phyloP scores from a whole-genome alignment of 2,113 vertebrate genomes.

The Dipodomys stephensi region DNA sequence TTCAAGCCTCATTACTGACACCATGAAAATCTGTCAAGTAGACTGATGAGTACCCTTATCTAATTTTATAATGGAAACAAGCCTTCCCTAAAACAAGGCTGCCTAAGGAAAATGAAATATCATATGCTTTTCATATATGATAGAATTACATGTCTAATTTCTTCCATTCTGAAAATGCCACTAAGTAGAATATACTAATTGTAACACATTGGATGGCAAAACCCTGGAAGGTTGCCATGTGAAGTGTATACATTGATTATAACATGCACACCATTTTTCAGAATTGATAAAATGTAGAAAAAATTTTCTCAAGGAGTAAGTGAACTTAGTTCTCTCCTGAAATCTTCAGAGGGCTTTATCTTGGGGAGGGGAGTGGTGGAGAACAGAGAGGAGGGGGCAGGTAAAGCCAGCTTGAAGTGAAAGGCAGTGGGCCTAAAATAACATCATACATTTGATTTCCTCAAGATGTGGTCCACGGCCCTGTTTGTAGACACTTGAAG shows the following conservation, averaged over 20 bases:
- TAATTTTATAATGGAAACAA: slow-evolving; percentile 16
- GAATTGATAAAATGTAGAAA: slow-evolving; percentile 25
- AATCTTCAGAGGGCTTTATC: not conserved
- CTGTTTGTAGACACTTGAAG: slow-evolving; percentile 40
- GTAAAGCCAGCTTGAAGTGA: not conserved
- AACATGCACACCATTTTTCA: not conserved
- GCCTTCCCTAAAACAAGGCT: not conserved
- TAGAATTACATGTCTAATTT: slow-evolving; percentile 27
- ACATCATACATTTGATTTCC: slow-evolving; percentile 22
- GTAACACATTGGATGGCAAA: slow-evolving; percentile 37
- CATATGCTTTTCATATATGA: slow-evolving; percentile 33
- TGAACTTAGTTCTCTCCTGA: slow-evolving; percentile 15
- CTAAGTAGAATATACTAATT: slow-evolving; percentile 59
- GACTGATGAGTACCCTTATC: not conserved
- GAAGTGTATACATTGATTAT: not conserved
- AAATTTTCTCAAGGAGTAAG: not conserved
- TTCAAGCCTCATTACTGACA: too few relatives aligned
- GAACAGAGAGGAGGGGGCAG: not conserved
- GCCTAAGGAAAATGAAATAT: slow-evolving; percentile 12
- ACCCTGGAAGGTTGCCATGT: not conserved
- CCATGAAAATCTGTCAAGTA: not conserved
- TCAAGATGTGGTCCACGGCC: slow-evolving; percentile 5
- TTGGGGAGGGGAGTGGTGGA: not conserved
- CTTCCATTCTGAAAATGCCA: slow-evolving; percentile 51
- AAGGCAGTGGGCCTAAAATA: slow-evolving; percentile 39